Conservation (phyloP, 1,140 invertebrate genomes). For the Drosophila lacteicornis region DNA sequence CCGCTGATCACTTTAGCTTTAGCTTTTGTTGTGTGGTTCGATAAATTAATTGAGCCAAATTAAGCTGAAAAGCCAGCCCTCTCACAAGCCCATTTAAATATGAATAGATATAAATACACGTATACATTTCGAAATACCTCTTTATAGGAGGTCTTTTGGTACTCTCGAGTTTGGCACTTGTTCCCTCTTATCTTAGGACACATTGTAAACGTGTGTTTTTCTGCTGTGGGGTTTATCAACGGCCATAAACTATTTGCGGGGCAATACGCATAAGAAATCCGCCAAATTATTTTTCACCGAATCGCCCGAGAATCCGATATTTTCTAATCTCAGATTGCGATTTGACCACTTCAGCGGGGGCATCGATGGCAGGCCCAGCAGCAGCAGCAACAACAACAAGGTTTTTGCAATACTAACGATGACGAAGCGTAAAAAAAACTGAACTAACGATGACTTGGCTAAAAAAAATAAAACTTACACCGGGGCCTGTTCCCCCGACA, state of each 20-base stretch:
- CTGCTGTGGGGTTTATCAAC: conserved; percentile 35
- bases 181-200: conserved; percentile 29
- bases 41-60: conserved; percentile 40
- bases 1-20: not conserved
- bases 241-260: conserved; percentile 41
- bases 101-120: conserved; percentile 11
- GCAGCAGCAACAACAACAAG: conserved; percentile 44
- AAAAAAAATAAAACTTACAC: conserved; percentile 49
- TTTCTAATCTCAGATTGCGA: conserved; percentile 69
- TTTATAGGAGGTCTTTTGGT: not conserved
- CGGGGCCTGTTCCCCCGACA: conserved; percentile 43
- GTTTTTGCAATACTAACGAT: conserved; percentile 68
- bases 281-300: conserved; percentile 27
- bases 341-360: conserved; percentile 37
- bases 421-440: conserved; percentile 59
- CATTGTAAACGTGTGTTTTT: conserved; percentile 25
- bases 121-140: not conserved
- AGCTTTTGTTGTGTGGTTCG: conserved; percentile 12
- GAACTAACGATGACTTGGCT: conserved; percentile 75
- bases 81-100: not conserved
- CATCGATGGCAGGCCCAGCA: conserved; percentile 6
- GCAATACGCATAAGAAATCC: conserved; percentile 34
- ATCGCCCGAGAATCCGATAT: conserved; percentile 39
- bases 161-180: conserved; percentile 9
- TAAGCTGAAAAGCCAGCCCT: conserved; percentile 7